Evolutionary conservation across 1,140 invertebrate genomes (phyloP).

Genomic region (Diachasma alloeum): DNA sequence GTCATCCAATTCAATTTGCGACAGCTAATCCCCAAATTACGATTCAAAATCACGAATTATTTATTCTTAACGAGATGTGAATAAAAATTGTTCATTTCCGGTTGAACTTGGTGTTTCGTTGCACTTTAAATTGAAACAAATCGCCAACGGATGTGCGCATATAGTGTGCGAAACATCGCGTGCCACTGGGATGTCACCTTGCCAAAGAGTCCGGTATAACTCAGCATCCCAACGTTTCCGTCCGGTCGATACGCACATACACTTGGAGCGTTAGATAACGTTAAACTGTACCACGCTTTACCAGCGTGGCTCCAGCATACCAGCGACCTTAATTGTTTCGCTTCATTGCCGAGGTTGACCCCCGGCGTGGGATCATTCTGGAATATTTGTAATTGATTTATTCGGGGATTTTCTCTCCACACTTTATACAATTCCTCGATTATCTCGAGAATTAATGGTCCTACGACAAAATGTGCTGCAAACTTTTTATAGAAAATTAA

Average conservation of each 20-base stretch:
- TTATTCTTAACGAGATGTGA: not conserved
- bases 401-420: too few species aligned
- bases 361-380: too few species aligned
- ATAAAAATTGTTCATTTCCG: conserved; percentile 7
- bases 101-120: conserved; percentile 12
- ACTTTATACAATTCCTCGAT: too few species aligned
- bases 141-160: not conserved
- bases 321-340: not conserved
- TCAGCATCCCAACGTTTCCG: not conserved
- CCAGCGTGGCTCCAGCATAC: not conserved
- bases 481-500: too few species aligned
- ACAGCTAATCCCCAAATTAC: too few species aligned
- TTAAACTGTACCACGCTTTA: not conserved
- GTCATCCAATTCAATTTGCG: too few species aligned
- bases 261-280: not conserved
- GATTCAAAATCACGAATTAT: not conserved
- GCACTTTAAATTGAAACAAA: conserved; percentile 6
- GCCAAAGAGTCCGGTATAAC: not conserved
- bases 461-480: too few species aligned
- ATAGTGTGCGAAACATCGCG: not conserved
- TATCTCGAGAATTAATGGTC: too few species aligned
- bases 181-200: not conserved
- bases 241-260: not conserved
- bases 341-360: not conserved
- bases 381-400: too few species aligned